Conservation (phyloP, 2,797 vertebrate species). For the Girardinus metallicus region DNA sequence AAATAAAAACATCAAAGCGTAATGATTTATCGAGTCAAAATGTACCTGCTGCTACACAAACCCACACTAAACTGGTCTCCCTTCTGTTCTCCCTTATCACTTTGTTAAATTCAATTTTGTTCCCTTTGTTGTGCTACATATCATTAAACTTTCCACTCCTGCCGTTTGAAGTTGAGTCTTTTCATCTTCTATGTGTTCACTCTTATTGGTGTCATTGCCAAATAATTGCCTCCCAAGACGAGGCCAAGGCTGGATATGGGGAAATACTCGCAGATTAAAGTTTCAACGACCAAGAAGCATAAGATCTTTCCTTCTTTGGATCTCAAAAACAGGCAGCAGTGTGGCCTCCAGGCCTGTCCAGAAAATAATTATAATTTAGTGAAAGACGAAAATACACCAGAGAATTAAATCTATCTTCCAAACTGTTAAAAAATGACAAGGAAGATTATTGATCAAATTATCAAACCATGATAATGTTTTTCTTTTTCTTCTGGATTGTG, state of each 20-base stretch:
- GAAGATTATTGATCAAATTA: background rate
- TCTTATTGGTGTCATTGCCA: constrained; percentile 41
- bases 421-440: background rate
- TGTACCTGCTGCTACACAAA: constrained; percentile 12
- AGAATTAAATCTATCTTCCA: background rate
- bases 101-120: constrained; percentile 45
- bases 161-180: constrained; percentile 55
- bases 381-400: background rate
- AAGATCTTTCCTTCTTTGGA: background rate
- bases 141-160: constrained; percentile 57
- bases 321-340: background rate
- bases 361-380: background rate
- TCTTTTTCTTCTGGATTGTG: background rate
- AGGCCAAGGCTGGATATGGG: constrained; percentile 8
- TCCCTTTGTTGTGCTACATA: constrained; percentile 64
- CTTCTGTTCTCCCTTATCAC: constrained; percentile 22
- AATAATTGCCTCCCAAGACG: constrained; percentile 52
- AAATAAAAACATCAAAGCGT: constrained; percentile 25
- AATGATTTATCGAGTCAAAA: constrained; percentile 36
- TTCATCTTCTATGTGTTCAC: constrained; percentile 45
- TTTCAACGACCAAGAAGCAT: background rate
- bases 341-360: background rate
- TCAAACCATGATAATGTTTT: background rate
- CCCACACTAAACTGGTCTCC: background rate
- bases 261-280: constrained; percentile 7